Evolutionary conservation across 37 sponge, comb jelly and placozoan genomes (phyloP).

Genomic region (Axinella damicornis): DNA sequence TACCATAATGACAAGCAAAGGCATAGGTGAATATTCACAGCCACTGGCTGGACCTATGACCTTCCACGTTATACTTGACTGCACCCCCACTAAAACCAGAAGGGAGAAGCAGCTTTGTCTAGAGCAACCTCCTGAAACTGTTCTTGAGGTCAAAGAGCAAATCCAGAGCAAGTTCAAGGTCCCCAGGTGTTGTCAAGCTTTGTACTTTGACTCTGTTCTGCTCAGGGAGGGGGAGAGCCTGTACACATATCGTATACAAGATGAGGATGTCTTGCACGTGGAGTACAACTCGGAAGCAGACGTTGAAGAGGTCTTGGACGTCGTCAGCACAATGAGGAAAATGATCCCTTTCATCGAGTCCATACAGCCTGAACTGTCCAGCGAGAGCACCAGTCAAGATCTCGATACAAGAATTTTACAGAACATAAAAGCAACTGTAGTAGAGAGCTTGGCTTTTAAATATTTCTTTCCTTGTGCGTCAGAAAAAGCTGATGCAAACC

Average conservation of each 20-base stretch:
- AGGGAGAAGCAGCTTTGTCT: neutral
- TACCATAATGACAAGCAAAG: too few relatives aligned
- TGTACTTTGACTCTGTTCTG: neutral
- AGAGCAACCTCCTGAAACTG: neutral
- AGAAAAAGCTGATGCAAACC: constrained; percentile 12
- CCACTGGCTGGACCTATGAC: neutral
- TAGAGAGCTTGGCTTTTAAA: constrained; percentile 1
- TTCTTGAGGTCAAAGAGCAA: constrained; percentile 13
- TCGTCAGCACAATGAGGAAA: neutral
- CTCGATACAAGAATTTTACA: neutral
- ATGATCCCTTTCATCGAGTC: constrained; percentile 3
- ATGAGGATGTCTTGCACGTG: constrained; percentile 26
- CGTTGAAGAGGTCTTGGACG: constrained; percentile 12
- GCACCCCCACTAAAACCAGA: neutral
- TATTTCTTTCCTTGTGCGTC: neutral
- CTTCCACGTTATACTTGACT: neutral
- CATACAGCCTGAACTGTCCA: neutral
- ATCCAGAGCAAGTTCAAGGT: constrained; percentile 29
- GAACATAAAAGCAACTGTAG: neutral
- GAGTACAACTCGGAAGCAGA: constrained; percentile 18
- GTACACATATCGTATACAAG: neutral
- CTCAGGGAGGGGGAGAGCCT: neutral
- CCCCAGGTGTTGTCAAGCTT: constrained; percentile 22
- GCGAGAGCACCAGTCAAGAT: neutral
- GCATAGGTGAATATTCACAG: neutral